Evolutionary conservation across 2,113 vertebrate species (phyloP), one percentile per base, ranked within the genome.

Genomic region (Gallinago jamesoni): DNA sequence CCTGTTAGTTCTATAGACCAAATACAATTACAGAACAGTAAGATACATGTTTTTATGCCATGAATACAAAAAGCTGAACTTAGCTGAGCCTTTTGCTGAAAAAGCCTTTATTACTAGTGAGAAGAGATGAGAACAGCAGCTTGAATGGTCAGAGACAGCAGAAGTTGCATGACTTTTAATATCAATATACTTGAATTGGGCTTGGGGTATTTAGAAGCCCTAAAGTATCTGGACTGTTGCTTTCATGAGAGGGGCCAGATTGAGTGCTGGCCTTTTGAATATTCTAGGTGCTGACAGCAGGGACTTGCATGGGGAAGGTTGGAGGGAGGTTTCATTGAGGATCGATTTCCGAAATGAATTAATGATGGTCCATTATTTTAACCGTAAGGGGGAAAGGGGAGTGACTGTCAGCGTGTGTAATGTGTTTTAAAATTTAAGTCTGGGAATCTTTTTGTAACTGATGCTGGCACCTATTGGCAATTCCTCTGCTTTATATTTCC

Each of bases 401-500:
- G 16, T 33, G 28, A 56, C 10, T 94, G 57, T 87, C 37, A 43
- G 48, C 2, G 1, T 89, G 55, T 87, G 45, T 37, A 79, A 43
- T 16, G 3, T 55, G 45, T 64, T 60, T 33, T 47, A 60, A 31
- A 87, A 62, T 92, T 57, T 90, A 91, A 48, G 30, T 18, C 35
- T 62, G 72, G 39, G 6, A 91, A 52, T 86, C 21, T 60, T 93
- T 93, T 43, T 72, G 68, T 93, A 87, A 64, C 60, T 67, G 53
- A 52, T 19, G 55, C 22, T 64, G 27, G 50, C 22, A 4, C 89
- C 62, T 82, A 2, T n/a, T 82, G 45, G 66, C 56, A 45, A 45
- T 19, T 50, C 21, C 73, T 79, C 93, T 77, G 76, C 72, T 95
- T 94, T 97, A 52, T 70, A 48, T 87, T 92, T 89, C 53, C 56